Conservation (phyloP, 1,140 invertebrate genomes). For the Armadillidium nasatum region DNA sequence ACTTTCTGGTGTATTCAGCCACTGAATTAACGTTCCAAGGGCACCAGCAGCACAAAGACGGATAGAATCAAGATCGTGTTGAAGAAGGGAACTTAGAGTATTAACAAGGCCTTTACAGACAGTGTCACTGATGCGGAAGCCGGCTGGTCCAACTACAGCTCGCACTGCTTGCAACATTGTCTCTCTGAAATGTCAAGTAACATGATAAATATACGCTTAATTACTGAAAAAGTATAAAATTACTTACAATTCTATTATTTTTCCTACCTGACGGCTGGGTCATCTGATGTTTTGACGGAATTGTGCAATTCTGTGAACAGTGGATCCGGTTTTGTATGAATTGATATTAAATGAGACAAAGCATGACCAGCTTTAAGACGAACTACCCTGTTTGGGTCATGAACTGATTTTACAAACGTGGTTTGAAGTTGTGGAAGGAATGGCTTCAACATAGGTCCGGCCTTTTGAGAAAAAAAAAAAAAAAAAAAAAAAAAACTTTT, state of each 20-base stretch:
- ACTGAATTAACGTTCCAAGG: constrained; percentile 75
- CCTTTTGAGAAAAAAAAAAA: constrained; percentile 55
- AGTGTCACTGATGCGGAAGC: constrained; percentile 80
- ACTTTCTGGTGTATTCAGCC: constrained; percentile 68
- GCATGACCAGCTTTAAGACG: constrained; percentile 83
- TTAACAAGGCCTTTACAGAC: constrained; percentile 69
- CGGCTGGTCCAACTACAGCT: constrained; percentile 70
- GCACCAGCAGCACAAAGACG: constrained; percentile 77
- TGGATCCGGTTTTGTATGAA: constrained; percentile 73
- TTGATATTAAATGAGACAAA: constrained; percentile 79
- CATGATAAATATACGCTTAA: no score
- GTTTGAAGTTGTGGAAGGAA: constrained; percentile 97
- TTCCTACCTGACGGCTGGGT: constrained; percentile 65
- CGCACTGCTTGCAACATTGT: constrained; percentile 86
- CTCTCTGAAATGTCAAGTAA: constrained; percentile 58
- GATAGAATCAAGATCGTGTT: constrained; percentile 72
- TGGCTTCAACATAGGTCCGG: constrained; percentile 88
- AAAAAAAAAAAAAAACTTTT: neutral
- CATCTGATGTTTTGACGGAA: constrained; percentile 76
- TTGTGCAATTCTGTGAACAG: constrained; percentile 85
- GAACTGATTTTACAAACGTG: constrained; percentile 89
- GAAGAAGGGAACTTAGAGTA: constrained; percentile 64
- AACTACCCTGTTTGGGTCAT: constrained; percentile 80
- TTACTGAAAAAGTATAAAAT: no score
- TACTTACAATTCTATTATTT: no score